Evolutionary conservation across 2,113 vertebrate genomes (phyloP).

Genomic region (Poeciliopsis retropinna): DNA sequence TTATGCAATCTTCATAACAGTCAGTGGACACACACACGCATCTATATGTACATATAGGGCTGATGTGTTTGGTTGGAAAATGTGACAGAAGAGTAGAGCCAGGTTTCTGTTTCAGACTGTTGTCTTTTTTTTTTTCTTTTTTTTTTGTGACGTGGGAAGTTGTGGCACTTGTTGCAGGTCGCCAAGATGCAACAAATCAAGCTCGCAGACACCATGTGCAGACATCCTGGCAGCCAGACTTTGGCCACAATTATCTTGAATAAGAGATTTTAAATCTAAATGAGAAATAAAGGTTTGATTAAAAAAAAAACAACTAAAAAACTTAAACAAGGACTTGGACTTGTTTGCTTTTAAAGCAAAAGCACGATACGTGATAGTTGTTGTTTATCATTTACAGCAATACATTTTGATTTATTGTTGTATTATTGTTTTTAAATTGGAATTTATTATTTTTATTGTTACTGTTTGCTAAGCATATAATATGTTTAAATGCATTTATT

Average conservation of each 20-base stretch:
- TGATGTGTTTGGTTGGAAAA: slow-evolving; percentile 45
- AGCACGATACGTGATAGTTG: too few species aligned
- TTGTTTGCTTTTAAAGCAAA: neutral
- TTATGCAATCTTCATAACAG: slow-evolving; percentile 49
- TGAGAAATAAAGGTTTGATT: too few species aligned
- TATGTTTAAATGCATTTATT: too few species aligned
- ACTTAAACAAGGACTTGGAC: neutral
- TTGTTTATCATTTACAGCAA: too few species aligned
- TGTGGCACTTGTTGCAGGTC: neutral
- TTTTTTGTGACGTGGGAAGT: neutral
- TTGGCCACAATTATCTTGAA: too few species aligned
- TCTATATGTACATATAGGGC: neutral
- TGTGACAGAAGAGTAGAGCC: slow-evolving; percentile 30
- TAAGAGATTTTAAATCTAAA: too few species aligned
- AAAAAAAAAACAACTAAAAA: too few species aligned
- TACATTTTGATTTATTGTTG: too few species aligned
- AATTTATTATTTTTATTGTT: too few species aligned
- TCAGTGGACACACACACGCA: slow-evolving; percentile 44
- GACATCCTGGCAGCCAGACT: neutral
- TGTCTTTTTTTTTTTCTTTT: neutral
- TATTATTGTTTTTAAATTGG: too few species aligned
- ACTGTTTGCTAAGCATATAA: too few species aligned
- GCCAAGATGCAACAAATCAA: neutral
- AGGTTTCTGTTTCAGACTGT: slow-evolving; percentile 40
- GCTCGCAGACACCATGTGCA: neutral